Evolutionary conservation across 2,113 vertebrate genomes (phyloP).

Genomic region (Megaceryle maxima): DNA sequence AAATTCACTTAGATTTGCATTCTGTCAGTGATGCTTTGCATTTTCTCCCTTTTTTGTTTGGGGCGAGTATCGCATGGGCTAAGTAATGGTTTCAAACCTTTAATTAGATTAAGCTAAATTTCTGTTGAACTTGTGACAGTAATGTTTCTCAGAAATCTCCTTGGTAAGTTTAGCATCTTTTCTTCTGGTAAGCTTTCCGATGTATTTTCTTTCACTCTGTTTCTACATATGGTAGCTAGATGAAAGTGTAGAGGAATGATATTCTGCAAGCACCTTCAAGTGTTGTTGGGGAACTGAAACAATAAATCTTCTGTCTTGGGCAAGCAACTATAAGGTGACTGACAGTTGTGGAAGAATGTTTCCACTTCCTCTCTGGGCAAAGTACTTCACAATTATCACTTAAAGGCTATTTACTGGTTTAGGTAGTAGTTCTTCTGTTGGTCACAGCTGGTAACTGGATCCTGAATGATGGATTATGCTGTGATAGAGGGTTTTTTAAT

Average conservation of each 20-base stretch:
- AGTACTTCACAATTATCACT: background rate
- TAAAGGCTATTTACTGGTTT: background rate
- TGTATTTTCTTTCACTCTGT: background rate
- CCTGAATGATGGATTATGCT: background rate
- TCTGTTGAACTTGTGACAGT: background rate
- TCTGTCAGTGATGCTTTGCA: background rate
- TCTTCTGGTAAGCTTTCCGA: background rate
- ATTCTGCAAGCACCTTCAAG: background rate
- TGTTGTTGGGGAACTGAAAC: background rate
- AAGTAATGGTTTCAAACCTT: background rate
- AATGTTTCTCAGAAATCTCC: background rate
- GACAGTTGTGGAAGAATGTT: background rate
- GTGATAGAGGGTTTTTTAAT: background rate
- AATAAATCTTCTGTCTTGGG: background rate
- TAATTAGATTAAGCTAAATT: background rate
- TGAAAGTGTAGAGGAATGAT: background rate
- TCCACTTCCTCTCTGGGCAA: background rate
- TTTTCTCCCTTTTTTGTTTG: background rate
- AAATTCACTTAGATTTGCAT: background rate
- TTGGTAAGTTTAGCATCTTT: background rate
- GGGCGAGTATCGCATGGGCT: background rate
- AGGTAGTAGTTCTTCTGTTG: background rate
- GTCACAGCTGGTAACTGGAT: background rate
- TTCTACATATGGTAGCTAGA: background rate
- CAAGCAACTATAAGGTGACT: background rate